Evolutionary conservation across 2,888 invertebrate species (phyloP).

Genomic region (Abrostola triplasia): DNA sequence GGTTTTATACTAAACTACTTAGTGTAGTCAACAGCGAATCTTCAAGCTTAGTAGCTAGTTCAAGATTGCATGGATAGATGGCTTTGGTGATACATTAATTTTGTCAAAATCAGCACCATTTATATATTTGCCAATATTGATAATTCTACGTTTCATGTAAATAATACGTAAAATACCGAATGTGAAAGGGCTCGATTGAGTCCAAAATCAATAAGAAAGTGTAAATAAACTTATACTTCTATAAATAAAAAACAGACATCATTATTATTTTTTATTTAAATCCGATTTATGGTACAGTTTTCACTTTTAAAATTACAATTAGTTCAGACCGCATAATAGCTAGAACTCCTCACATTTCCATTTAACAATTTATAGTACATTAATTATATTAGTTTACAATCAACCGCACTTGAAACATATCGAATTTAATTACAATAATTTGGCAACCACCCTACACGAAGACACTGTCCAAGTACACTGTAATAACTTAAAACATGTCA

Average conservation of each 20-base stretch:
- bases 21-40: no score
- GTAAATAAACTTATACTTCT: neutral
- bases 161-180: no score
- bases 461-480: slow-evolving; percentile 40
- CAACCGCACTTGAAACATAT: slow-evolving; percentile 55
- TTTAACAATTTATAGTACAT: slow-evolving; percentile 55
- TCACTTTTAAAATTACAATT: slow-evolving; percentile 77
- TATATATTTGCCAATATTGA: no score
- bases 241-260: slow-evolving; percentile 25
- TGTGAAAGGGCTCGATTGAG: no score
- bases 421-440: slow-evolving; percentile 28
- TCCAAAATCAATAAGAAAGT: no score
- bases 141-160: no score
- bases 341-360: slow-evolving; percentile 59
- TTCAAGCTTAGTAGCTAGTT: no score
- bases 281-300: slow-evolving; percentile 82
- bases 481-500: slow-evolving; percentile 5
- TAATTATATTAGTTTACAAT: slow-evolving; percentile 58
- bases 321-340: slow-evolving; percentile 69
- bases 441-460: slow-evolving; percentile 23
- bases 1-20: no score
- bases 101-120: no score
- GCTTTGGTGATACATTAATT: no score
- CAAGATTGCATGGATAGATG: no score
- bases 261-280: slow-evolving; percentile 84